phyloP scores from a whole-genome alignment of 2,888 invertebrate genomes.

The Callimorpha dominula region DNA sequence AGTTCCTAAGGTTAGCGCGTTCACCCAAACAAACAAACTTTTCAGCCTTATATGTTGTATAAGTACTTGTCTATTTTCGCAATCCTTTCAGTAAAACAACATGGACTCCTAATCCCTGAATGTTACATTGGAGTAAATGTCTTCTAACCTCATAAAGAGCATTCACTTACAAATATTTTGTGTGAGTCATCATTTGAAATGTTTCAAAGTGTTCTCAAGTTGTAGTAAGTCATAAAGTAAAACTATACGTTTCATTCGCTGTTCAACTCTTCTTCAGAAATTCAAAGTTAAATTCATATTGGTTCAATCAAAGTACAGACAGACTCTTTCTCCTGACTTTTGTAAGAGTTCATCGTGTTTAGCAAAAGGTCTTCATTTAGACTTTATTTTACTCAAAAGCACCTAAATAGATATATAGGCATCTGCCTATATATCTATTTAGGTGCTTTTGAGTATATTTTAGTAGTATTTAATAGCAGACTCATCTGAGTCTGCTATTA shows the following conservation, averaged over 20 bases:
- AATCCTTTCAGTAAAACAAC: neutral
- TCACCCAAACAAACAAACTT: too few relatives aligned
- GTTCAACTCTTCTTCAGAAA: slow-evolving; percentile 46
- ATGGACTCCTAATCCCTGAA: slow-evolving; percentile 8
- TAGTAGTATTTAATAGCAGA: too few relatives aligned
- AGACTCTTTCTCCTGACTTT: slow-evolving; percentile 35
- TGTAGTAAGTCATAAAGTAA: slow-evolving; percentile 45
- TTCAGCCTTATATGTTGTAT: too few relatives aligned
- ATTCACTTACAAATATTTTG: slow-evolving; percentile 24
- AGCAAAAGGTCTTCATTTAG: slow-evolving; percentile 17
- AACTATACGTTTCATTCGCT: slow-evolving; percentile 39
- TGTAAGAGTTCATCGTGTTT: slow-evolving; percentile 32
- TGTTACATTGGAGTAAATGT: slow-evolving; percentile 8
- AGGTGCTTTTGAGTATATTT: too few relatives aligned
- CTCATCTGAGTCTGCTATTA: neutral
- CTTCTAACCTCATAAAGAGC: slow-evolving; percentile 13
- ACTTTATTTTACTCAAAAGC: neutral
- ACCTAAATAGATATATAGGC: too few relatives aligned
- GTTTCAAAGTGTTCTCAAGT: slow-evolving; percentile 29
- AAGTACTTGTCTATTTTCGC: neutral
- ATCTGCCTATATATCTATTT: too few relatives aligned
- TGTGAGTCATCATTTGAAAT: slow-evolving; percentile 26
- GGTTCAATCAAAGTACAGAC: slow-evolving; percentile 49
- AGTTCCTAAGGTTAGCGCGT: too few relatives aligned
- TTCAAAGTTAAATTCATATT: slow-evolving; percentile 52